phyloP scores from a whole-genome alignment of 1,140 invertebrate genomes.

The Drosophila equinoxialis region DNA sequence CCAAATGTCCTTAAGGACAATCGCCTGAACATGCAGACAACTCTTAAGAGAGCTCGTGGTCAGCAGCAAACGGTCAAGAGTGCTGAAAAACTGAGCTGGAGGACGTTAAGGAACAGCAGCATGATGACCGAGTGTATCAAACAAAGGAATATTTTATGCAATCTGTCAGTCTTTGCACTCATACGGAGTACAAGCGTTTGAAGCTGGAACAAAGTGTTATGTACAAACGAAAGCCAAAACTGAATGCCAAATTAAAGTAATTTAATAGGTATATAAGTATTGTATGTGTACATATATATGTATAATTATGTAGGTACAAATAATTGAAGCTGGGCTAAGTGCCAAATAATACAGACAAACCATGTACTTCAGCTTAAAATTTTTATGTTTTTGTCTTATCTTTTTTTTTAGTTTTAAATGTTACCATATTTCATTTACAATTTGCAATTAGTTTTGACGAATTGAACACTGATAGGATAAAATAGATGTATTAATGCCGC shows the following conservation, averaged over 20 bases:
- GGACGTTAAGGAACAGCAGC: background rate
- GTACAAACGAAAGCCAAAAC: conserved; percentile 43
- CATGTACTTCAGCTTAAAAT: background rate
- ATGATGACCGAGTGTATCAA: conserved; percentile 13
- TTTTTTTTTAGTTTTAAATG: background rate
- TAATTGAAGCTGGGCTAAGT: background rate
- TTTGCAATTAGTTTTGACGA: background rate
- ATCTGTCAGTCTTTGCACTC: conserved; percentile 56
- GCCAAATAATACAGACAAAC: background rate
- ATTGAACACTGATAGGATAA: background rate
- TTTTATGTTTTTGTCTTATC: background rate
- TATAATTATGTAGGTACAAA: background rate
- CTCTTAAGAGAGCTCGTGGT: conserved; percentile 46
- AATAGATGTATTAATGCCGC: background rate
- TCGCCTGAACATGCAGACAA: conserved; percentile 57
- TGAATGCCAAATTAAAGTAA: conserved; percentile 35
- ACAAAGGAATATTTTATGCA: conserved; percentile 54
- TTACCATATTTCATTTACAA: background rate
- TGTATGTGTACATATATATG: background rate
- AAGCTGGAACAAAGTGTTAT: conserved; percentile 19
- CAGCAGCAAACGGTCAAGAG: conserved; percentile 17
- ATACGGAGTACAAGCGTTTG: conserved; percentile 36
- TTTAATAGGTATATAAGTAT: background rate
- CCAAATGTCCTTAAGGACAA: conserved; percentile 38
- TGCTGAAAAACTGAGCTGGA: background rate